phyloP scores from a whole-genome alignment of 1,140 invertebrate genomes.

The Anoplophora glabripennis region DNA sequence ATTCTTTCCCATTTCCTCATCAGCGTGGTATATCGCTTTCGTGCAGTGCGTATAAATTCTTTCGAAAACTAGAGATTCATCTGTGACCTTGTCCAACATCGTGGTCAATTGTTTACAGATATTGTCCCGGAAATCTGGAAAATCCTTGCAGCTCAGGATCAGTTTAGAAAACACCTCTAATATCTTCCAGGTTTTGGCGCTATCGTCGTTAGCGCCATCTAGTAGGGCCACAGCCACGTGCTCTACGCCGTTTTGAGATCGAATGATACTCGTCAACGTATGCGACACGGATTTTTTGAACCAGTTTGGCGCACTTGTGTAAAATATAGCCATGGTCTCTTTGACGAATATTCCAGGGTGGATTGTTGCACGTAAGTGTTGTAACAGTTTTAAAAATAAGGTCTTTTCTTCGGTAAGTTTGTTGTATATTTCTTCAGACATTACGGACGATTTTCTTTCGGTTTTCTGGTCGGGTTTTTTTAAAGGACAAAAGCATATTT shows the following conservation, averaged over 20 bases:
- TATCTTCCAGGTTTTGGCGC: conserved; percentile 62
- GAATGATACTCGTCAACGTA: conserved; percentile 58
- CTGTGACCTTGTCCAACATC: conserved; percentile 48
- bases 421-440: conserved; percentile 55
- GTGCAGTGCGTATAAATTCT: conserved; percentile 48
- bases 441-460: conserved; percentile 43
- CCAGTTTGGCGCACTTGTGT: conserved; percentile 59
- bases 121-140: conserved; percentile 55
- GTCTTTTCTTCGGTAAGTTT: conserved; percentile 54
- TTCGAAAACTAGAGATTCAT: conserved; percentile 14
- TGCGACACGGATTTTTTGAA: conserved; percentile 59
- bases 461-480: conserved; percentile 53
- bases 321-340: conserved; percentile 66
- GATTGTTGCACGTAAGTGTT: conserved; percentile 55
- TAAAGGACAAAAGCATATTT: conserved; percentile 64
- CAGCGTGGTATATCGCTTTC: conserved; percentile 53
- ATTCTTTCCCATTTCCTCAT: conserved; percentile 48
- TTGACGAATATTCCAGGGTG: conserved; percentile 62
- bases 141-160: conserved; percentile 53
- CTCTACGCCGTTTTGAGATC: conserved; percentile 58
- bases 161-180: conserved; percentile 64
- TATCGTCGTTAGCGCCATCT: conserved; percentile 55
- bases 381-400: conserved; percentile 54
- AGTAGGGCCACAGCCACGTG: conserved; percentile 62
- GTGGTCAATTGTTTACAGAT: conserved; percentile 54